phyloP scores from a whole-genome alignment of 2,888 invertebrate species.

The Chloroclystis v-ata region DNA sequence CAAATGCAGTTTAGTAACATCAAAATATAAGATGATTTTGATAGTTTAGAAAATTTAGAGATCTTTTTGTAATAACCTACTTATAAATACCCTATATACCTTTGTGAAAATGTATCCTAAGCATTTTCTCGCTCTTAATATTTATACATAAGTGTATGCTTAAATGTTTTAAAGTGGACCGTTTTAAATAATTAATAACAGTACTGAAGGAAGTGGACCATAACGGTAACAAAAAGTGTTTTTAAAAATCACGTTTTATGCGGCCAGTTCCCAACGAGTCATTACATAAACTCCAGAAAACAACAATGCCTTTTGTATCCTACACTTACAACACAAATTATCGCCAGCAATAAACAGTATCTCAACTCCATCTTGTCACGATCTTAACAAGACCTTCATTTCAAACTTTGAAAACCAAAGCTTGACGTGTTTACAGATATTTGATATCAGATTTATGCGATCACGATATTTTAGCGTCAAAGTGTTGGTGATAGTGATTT shows the following conservation, averaged over 20 bases:
- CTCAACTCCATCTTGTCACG: conserved; percentile 61
- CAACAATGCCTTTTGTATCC: conserved; percentile 35
- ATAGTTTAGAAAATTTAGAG: no score
- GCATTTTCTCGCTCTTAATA: no score
- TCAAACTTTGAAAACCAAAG: conserved; percentile 45
- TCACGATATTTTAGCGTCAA: conserved; percentile 18
- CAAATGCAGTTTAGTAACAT: no score
- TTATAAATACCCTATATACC: no score
- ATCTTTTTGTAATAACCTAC: no score
- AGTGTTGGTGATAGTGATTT: conserved; percentile 22
- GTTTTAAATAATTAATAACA: no score
- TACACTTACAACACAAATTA: conserved; percentile 45
- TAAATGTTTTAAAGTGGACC: no score
- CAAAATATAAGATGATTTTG: no score
- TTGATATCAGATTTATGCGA: conserved; percentile 22
- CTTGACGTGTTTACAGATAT: conserved; percentile 14
- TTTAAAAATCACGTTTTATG: conserved; percentile 1
- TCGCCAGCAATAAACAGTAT: conserved; percentile 50
- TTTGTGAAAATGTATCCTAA: no score
- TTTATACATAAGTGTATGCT: no score
- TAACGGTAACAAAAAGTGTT: no score
- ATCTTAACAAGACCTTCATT: conserved; percentile 57
- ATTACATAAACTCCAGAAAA: conserved; percentile 27
- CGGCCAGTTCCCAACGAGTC: conserved; percentile 5
- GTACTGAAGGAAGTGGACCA: no score